These are phyloP conservation scores for Phataginus tetradactyla DNA, from an alignment of 2,797 vertebrate genomes.

Conservation along the genomic window DNA sequence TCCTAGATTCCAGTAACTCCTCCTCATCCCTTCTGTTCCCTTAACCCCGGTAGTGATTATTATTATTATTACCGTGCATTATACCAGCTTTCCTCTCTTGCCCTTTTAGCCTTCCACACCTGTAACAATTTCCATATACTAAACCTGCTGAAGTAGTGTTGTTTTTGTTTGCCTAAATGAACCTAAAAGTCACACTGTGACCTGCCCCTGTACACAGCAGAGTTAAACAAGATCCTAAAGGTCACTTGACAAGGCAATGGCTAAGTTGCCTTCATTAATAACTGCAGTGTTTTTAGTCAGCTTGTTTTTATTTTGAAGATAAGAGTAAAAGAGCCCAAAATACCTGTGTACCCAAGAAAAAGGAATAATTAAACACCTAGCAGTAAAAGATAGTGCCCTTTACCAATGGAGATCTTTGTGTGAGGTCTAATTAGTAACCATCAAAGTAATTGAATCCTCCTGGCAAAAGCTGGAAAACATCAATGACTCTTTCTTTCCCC, in stretches of 20 bases:
- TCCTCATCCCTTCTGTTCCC: neutral
- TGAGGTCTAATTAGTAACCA: neutral
- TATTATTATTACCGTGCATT: neutral
- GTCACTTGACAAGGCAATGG: neutral
- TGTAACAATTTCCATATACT: neutral
- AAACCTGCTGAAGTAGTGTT: neutral
- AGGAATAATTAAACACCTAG: conserved; percentile 21
- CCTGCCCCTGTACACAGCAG: neutral
- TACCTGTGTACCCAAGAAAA: neutral
- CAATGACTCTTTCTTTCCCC: neutral
- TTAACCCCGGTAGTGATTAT: neutral
- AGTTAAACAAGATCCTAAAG: neutral
- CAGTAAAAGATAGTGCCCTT: neutral
- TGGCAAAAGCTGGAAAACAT: conserved; percentile 28
- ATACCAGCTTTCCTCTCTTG: neutral
- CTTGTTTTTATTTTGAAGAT: conserved; percentile 22
- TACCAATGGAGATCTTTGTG: conserved; percentile 19
- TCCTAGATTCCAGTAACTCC: neutral
- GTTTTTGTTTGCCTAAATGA: conserved; percentile 8
- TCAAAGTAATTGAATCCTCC: neutral
- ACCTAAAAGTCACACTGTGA: neutral
- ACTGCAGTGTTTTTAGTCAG: neutral
- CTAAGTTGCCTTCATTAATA: conserved; percentile 9
- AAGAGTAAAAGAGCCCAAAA: conserved; percentile 32
- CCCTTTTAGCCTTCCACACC: neutral